phyloP scores from a whole-genome alignment of 2,797 vertebrate genomes.

The Tiaroga cobitis region DNA sequence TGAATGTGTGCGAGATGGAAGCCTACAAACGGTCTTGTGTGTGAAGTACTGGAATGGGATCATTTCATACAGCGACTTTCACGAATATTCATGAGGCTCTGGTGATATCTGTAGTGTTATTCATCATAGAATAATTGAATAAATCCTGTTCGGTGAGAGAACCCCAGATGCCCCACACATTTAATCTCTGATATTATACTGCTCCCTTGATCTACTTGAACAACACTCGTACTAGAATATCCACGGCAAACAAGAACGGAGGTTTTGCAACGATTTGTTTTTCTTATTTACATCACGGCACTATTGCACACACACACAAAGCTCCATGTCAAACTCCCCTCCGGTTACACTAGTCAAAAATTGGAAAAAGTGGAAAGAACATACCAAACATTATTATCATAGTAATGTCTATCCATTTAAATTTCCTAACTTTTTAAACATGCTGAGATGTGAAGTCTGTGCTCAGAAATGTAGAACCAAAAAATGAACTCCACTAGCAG shows the following conservation, averaged over 20 bases:
- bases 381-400: conserved; percentile 39
- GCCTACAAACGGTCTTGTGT: not conserved
- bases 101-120: conserved; percentile 64
- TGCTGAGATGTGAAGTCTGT: conserved; percentile 33
- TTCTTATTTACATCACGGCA: conserved; percentile 23
- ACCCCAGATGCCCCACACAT: conserved; percentile 42
- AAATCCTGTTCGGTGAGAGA: conserved; percentile 49
- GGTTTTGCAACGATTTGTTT: conserved; percentile 7
- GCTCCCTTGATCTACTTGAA: conserved; percentile 32
- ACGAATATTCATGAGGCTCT: conserved; percentile 47
- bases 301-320: not conserved
- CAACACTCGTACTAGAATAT: conserved; percentile 32
- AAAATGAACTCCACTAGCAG: conserved; percentile 51
- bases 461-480: conserved; percentile 40
- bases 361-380: conserved; percentile 16
- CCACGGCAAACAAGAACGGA: not conserved
- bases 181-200: conserved; percentile 45
- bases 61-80: conserved; percentile 33
- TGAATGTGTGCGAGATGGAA: not conserved
- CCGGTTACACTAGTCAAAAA: conserved; percentile 31
- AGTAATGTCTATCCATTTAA: conserved; percentile 39
- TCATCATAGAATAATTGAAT: conserved; percentile 60
- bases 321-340: conserved; percentile 15
- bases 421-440: conserved; percentile 41
- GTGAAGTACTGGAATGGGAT: conserved; percentile 23